Percentiles rank a stretch among this genome's conserved stretches.
phyloP scores from a whole-genome alignment of 53 echinoderm and acorn worm genomes.

The Echinarachnius parma region DNA sequence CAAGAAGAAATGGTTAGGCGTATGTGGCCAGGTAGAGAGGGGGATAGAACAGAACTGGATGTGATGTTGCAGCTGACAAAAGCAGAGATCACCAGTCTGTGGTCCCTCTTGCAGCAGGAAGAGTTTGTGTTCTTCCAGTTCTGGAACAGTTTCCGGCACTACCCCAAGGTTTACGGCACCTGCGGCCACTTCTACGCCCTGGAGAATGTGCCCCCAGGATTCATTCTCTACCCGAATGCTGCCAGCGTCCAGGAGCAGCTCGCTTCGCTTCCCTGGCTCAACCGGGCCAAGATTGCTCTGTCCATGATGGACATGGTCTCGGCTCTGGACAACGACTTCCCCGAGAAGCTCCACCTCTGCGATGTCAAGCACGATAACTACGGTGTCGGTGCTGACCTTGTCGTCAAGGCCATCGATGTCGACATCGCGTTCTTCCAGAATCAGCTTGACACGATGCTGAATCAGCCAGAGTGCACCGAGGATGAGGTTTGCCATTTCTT shows the following conservation, averaged over 20 bases:
- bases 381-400: slow-evolving; percentile 58
- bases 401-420: slow-evolving; percentile 78
- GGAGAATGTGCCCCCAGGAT: slow-evolving; percentile 71
- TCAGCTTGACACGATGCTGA: slow-evolving; percentile 57
- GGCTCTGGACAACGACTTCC: slow-evolving; percentile 54
- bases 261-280: slow-evolving; percentile 60
- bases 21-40: slow-evolving; percentile 22
- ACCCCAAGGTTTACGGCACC: slow-evolving; percentile 69
- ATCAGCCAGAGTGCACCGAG: slow-evolving; percentile 50
- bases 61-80: background rate
- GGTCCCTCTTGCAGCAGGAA: slow-evolving; percentile 78
- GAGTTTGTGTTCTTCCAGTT: slow-evolving; percentile 73
- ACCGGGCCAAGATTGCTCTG: slow-evolving; percentile 61
- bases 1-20: slow-evolving; percentile 48
- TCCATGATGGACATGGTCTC: slow-evolving; percentile 58
- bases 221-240: slow-evolving; percentile 40
- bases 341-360: slow-evolving; percentile 69
- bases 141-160: slow-evolving; percentile 44
- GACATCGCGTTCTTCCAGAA: slow-evolving; percentile 81
- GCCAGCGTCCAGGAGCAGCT: slow-evolving; percentile 44
- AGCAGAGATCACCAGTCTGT: slow-evolving; percentile 74
- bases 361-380: slow-evolving; percentile 94
- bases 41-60: background rate
- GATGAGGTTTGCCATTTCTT: slow-evolving; percentile 90
- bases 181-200: slow-evolving; percentile 88